Evolutionary conservation across 1,140 invertebrate genomes (phyloP), one percentile per base, ranked within the genome.

Genomic region (Pygmarrhopalites habei): DNA sequence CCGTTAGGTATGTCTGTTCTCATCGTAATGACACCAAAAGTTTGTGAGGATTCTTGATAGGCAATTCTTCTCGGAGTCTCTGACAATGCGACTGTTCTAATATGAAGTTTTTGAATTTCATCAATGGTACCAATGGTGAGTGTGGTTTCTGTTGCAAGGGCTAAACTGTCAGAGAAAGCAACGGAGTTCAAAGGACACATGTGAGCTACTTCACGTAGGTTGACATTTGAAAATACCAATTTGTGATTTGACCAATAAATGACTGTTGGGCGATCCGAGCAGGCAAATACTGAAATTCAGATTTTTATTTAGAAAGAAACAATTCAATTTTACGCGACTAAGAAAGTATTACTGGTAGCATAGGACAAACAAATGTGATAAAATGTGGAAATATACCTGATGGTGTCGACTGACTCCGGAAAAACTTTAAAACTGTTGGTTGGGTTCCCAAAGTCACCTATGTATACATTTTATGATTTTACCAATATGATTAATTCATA

Each of bases 221-320:
- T 99, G 1, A 99, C 96, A 80, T 98, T 99, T 25, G 95, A 98
- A 78, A 99, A 99, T 0, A 99, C 94, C 2, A 99, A 80, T 78
- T 99, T 99, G 74, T 98, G 92, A 80, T 98, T 99, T 10, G 92
- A 96, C 10, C 93, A 97, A 79, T 98, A 99, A 68, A 99, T 98
- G 1, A 99, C 95, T 0, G 95, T 97, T 0, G 96, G 96, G 52
- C 95, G 82, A 77, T 99, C 95, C 0, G 93, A 97, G 75, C 96
- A 99, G 14, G 95, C 96, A 79, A 99, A 99, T 2, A 99, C 93
- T 79, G n/a, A n/a, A n/a, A n/a, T n/a, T n/a, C n/a, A n/a, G n/a
- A n/a, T n/a, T n/a, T n/a, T n/a, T n/a, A n/a, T n/a, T n/a, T n/a
- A n/a, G n/a, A n/a, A n/a, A n/a, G n/a, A n/a, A n/a, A n/a, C n/a